Evolutionary conservation across 2,888 invertebrate genomes (phyloP), one percentile per base, ranked within the genome.

Genomic region (Tenodera sinensis): DNA sequence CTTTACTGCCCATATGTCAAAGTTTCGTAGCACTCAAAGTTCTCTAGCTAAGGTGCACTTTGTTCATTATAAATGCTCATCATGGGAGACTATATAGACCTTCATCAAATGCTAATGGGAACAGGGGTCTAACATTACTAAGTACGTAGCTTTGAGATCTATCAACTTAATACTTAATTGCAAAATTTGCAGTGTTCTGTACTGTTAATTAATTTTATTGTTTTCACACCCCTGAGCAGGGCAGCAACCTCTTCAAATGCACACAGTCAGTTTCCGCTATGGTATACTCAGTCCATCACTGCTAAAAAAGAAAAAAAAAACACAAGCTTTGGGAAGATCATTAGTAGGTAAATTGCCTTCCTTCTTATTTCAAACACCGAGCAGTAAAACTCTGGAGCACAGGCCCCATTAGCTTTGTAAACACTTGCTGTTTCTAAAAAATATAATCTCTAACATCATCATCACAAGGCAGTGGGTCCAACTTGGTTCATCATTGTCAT

Each of bases 381-480:
- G 87, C 87, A 87, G 86, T 86, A 28, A 86, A 25, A 81, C 15
- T 71, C n/a, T 84, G 54, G 84, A 28, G 30, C 83, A 89, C 42
- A 84, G 88, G 71, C 85, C 42, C 83, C 87, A 34, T 25, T 34
- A 34, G 87, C 87, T 47, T 30, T 82, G 82, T 85, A 89, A 86
- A 84, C 84, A 89, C 90, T 87, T 88, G 89, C 89, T 83, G 87
- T 88, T 83, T 90, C 88, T 88, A 90, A 90, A 89, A 90, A 90
- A 90, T 90, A 90, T 89, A 90, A 89, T 90, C 90, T 90, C 88
- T 90, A 90, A 88, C 88, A 90, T 84, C 88, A 87, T 87, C 88
- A 87, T 87, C 87, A 87, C 87, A 87, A 87, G 87, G 87, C 87
- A 87, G 87, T 87, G 89, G 82, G 90, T 87, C 89, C 88, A 87